Conservation (phyloP, 2,888 invertebrate species). For the Caenorhabditis afra region DNA sequence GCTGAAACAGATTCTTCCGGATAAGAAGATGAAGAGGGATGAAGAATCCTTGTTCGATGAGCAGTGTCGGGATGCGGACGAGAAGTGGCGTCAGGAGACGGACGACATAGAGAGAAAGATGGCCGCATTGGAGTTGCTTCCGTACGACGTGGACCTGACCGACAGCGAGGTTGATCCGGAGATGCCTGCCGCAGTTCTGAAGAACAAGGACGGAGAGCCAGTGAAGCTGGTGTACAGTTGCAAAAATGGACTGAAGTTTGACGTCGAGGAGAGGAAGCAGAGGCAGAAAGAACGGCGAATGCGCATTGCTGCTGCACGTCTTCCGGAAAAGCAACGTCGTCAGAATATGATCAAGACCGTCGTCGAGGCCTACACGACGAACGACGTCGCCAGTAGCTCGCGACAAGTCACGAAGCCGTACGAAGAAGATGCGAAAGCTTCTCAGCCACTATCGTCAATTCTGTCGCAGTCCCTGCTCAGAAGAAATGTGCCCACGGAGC, state of each 20-base stretch:
- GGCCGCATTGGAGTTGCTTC: conserved; percentile 49
- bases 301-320: conserved; percentile 41
- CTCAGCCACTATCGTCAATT: too few relatives aligned
- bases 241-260: conserved; percentile 42
- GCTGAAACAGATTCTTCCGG: background rate
- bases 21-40: background rate
- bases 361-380: conserved; percentile 25
- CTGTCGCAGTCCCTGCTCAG: background rate
- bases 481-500: conserved; percentile 42
- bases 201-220: conserved; percentile 49
- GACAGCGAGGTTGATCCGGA: conserved; percentile 63
- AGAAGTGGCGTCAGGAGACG: conserved; percentile 35
- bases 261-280: conserved; percentile 40
- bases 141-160: conserved; percentile 58
- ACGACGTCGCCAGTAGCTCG: conserved; percentile 16
- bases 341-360: conserved; percentile 40
- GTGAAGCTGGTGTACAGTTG: conserved; percentile 59
- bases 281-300: conserved; percentile 46
- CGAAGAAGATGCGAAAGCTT: background rate
- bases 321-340: conserved; percentile 37
- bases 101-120: conserved; percentile 42
- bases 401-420: conserved; percentile 1
- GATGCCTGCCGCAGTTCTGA: conserved; percentile 60
- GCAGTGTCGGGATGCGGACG: conserved; percentile 33
- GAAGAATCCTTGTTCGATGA: conserved; percentile 27